A percentile compares a stretch with the other conserved stretches of the same genome.
Conservation (phyloP, 2,797 vertebrate genomes). For the Hydrocynus forskahlii region DNA sequence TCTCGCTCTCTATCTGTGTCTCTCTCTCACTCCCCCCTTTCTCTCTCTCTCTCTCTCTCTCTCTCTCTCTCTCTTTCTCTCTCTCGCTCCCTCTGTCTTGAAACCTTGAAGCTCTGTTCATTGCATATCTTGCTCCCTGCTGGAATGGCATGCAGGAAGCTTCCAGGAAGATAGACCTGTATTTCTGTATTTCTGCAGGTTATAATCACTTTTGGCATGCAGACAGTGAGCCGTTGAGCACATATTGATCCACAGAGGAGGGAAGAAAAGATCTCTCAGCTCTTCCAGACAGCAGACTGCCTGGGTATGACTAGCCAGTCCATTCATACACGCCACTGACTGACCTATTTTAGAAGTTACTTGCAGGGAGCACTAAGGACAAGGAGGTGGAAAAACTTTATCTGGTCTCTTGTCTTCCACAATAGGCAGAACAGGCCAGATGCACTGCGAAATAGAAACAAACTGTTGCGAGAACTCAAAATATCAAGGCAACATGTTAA, state of each 20-base stretch:
- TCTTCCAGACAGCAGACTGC: conserved; percentile 45
- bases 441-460: background rate
- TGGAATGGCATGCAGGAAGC: conserved; percentile 48
- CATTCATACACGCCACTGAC: conserved; percentile 50
- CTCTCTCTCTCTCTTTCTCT: conserved; percentile 13
- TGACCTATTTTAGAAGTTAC: conserved; percentile 55
- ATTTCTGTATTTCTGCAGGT: conserved; percentile 55
- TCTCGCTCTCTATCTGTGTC: too few species aligned
- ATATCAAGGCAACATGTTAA: too few species aligned
- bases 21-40: background rate
- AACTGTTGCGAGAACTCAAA: too few species aligned
- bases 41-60: conserved; percentile 20
- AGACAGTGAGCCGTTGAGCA: conserved; percentile 52
- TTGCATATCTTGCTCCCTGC: conserved; percentile 50
- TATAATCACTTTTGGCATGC: conserved; percentile 55
- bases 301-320: conserved; percentile 43
- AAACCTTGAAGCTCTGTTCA: conserved; percentile 29
- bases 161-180: conserved; percentile 47
- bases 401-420: background rate
- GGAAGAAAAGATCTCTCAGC: conserved; percentile 55
- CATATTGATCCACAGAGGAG: conserved; percentile 55
- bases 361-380: conserved; percentile 44
- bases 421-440: background rate
- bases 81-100: conserved; percentile 33
- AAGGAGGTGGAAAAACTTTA: conserved; percentile 5